Percentiles rank a stretch among this genome's conserved stretches.
These are phyloP conservation scores for Philhelius pedissequus DNA, from an alignment of 2,888 invertebrate species.

Conservation along the genomic window DNA sequence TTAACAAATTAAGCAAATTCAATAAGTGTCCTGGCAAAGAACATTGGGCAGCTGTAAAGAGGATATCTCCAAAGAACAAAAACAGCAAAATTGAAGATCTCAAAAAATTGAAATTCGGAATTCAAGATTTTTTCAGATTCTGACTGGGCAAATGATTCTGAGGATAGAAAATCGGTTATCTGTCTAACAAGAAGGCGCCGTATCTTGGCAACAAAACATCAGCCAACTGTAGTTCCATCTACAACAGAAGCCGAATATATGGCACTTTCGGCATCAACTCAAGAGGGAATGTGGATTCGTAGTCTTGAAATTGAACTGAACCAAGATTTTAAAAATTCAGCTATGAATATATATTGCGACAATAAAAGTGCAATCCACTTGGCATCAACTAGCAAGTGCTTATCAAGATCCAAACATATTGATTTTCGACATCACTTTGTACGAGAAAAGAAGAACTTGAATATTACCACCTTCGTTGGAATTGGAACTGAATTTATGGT, in stretches of 20 bases:
- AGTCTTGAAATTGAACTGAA: background rate
- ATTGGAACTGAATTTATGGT: background rate
- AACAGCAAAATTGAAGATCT: background rate
- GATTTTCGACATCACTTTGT: background rate
- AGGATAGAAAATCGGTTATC: slow-evolving; percentile 6
- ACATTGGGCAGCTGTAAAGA: background rate
- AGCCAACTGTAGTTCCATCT: background rate
- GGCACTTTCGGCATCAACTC: background rate
- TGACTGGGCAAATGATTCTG: background rate
- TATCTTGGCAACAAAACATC: background rate
- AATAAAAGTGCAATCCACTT: background rate
- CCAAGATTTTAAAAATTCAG: background rate
- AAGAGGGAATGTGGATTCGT: background rate
- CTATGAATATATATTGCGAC: background rate
- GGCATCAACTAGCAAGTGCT: background rate
- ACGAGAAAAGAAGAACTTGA: background rate
- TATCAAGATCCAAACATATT: background rate
- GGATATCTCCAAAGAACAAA: background rate
- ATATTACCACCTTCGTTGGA: background rate
- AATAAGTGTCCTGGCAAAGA: background rate
- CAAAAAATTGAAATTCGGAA: background rate
- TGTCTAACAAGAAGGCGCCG: background rate
- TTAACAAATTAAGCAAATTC: background rate
- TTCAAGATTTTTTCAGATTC: background rate
- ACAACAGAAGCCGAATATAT: background rate